A percentile compares a stretch with the other conserved stretches of the same genome.
These are phyloP conservation scores for Rhea pennata DNA, from an alignment of 2,113 vertebrate species.

Conservation along the genomic window DNA sequence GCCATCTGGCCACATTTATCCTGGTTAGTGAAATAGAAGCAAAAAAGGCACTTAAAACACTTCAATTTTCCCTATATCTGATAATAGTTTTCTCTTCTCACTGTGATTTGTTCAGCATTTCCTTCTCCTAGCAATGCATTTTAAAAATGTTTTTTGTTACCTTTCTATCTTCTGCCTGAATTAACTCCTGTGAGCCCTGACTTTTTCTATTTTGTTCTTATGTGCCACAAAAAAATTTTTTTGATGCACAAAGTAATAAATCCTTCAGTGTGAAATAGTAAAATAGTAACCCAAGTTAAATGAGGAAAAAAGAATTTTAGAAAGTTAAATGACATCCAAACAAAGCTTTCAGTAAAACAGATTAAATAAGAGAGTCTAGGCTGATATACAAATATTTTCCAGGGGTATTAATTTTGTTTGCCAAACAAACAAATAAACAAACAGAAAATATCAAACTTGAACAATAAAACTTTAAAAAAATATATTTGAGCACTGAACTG, in stretches of 20 bases:
- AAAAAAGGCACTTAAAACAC: conserved; percentile 49
- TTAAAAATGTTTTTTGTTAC: not conserved
- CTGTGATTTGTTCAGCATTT: not conserved
- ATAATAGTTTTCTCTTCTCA: not conserved
- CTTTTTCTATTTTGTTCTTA: not conserved
- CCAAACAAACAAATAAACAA: not conserved
- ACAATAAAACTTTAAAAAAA: not conserved
- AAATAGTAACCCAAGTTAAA: not conserved
- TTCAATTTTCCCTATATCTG: not conserved
- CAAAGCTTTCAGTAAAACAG: not conserved
- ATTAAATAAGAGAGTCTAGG: not conserved
- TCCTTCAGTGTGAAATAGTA: not conserved
- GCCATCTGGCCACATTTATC: conserved; percentile 65
- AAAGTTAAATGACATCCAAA: not conserved
- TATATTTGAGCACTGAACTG: not conserved
- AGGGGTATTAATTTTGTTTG: not conserved
- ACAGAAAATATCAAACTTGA: not conserved
- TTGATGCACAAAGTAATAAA: not conserved
- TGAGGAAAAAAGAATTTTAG: not conserved
- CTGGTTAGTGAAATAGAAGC: conserved; percentile 15
- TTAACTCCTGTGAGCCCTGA: not conserved
- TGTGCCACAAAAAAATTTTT: not conserved
- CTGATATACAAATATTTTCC: not conserved
- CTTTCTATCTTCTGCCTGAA: not conserved
- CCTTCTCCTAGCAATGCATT: not conserved